A percentile compares a stretch with the other conserved stretches of the same genome.
Evolutionary conservation across 2,113 vertebrate genomes (phyloP).

Genomic region (Gavialis gangeticus): DNA sequence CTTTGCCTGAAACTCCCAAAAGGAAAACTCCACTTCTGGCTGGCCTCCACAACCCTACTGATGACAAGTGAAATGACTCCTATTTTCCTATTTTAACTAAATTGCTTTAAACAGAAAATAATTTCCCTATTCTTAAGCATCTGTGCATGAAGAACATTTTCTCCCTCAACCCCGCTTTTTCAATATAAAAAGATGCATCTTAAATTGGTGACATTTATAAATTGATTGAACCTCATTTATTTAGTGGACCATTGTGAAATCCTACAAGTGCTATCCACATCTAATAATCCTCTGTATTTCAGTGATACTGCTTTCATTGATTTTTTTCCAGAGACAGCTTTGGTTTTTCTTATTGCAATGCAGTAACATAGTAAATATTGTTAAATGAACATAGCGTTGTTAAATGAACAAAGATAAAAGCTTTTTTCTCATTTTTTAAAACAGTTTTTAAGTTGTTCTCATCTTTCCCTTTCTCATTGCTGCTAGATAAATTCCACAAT

Average conservation of each 20-base stretch:
- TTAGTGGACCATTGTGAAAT: background rate
- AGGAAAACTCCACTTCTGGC: background rate
- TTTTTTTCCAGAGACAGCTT: background rate
- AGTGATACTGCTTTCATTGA: background rate
- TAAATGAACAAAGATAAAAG: background rate
- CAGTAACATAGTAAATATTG: background rate
- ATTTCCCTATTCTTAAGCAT: background rate
- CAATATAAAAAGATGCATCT: background rate
- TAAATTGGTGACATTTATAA: background rate
- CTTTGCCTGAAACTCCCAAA: too few species aligned
- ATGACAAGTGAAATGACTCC: background rate
- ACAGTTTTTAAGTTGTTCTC: background rate
- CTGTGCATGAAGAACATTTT: background rate
- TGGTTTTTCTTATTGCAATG: background rate
- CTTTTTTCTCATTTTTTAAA: background rate
- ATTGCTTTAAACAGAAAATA: conserved; percentile 16
- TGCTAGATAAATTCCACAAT: background rate
- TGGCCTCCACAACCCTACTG: background rate
- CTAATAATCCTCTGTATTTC: background rate
- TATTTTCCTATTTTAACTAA: conserved; percentile 12
- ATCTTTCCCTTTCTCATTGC: background rate
- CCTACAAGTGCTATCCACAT: background rate
- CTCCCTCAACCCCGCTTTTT: background rate
- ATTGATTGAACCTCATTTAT: background rate
- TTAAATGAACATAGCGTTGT: background rate